Evolutionary conservation across 2,113 vertebrate species (phyloP).

Genomic region (Pelecanoides urinatrix): DNA sequence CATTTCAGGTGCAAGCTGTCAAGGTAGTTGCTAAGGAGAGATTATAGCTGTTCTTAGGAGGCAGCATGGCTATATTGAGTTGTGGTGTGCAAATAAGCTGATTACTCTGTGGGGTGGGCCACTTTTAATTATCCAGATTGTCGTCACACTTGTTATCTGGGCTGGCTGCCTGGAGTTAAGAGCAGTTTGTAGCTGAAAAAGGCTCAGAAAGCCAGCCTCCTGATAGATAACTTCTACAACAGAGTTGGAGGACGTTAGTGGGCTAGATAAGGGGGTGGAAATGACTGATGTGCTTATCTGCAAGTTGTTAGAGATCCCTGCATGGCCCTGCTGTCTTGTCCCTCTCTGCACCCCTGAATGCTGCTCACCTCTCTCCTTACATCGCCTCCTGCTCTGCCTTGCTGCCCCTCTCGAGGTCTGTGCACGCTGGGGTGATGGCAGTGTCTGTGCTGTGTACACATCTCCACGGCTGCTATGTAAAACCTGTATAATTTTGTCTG

Average conservation of each 20-base stretch:
- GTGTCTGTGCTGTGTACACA: not conserved
- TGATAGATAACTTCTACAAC: not conserved
- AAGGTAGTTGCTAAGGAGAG: not conserved
- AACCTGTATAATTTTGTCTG: not conserved
- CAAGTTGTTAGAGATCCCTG: not conserved
- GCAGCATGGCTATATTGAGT: not conserved
- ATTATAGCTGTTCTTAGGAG: not conserved
- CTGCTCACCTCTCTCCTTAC: not conserved
- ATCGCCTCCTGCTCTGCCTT: fast-evolving
- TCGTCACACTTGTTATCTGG: not conserved
- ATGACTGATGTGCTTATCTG: not conserved
- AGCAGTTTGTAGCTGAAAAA: not conserved
- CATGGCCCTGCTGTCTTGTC: not conserved
- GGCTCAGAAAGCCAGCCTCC: not conserved
- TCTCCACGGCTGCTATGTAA: not conserved
- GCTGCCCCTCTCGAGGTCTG: not conserved
- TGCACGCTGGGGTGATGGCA: fast-evolving
- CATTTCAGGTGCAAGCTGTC: not conserved
- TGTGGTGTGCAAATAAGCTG: not conserved
- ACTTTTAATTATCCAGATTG: not conserved
- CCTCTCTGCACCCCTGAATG: fast-evolving
- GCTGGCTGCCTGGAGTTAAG: not conserved
- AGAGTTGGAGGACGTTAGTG: not conserved
- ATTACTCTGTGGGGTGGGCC: not conserved
- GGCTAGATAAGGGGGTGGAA: not conserved